Conservation (phyloP, 2,797 vertebrate genomes). For the Mionectes olivaceus region DNA sequence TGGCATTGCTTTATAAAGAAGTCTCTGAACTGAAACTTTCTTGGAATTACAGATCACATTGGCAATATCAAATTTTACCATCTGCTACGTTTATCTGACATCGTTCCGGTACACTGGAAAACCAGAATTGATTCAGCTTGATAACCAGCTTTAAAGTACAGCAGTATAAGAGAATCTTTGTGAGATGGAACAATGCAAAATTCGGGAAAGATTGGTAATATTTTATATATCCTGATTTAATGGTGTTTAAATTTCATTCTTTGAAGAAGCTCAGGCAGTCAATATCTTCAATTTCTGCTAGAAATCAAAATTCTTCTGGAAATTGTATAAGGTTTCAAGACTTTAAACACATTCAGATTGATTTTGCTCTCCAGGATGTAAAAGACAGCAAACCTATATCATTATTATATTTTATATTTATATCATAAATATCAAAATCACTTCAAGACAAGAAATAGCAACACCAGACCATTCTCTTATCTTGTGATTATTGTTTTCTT, state of each 20-base stretch:
- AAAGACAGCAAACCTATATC: background rate
- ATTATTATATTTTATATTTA: background rate
- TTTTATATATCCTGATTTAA: background rate
- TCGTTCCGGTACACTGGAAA: background rate
- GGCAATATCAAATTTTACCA: background rate
- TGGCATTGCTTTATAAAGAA: background rate
- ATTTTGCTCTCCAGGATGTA: background rate
- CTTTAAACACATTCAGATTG: background rate
- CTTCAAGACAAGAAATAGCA: background rate
- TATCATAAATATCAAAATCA: background rate
- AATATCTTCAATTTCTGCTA: background rate
- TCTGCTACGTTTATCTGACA: background rate
- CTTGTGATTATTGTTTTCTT: background rate
- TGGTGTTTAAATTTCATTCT: background rate
- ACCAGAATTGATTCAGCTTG: background rate
- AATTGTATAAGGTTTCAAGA: background rate
- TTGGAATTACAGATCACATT: background rate
- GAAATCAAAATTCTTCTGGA: background rate
- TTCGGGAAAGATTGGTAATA: background rate
- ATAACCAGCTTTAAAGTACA: slow-evolving; percentile 4
- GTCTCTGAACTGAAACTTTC: background rate
- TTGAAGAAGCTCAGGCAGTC: background rate
- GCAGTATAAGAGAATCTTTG: background rate
- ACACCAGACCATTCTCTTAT: background rate
- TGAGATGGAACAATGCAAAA: background rate